Base-by-base conservation (phyloP, 1,140 invertebrate species). In the Polyergus mexicanus region DNA sequence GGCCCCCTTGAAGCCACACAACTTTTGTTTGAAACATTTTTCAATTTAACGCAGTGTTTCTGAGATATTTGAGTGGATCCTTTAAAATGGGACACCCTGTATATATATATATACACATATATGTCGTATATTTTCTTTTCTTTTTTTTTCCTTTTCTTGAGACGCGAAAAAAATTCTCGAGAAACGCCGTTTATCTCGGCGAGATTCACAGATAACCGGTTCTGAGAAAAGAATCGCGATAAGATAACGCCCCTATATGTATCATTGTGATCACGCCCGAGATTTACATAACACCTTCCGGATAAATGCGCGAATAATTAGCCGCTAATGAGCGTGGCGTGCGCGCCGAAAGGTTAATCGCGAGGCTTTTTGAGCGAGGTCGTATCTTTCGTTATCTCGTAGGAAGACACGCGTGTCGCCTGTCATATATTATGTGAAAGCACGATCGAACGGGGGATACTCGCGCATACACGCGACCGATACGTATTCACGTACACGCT, bases 241-340 rank as follows among this genome's bases (percentile, higher is more conserved):
- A 51, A n/a, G 32, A 66, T 66, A 66, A 47, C 76, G n/a, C 44
- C 51, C 66, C n/a, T n/a, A 44, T 71, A 35, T 41, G 77, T 71
- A 80, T 78, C 63, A 69, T 81, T n/a, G 66, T 44, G 51, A 81
- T 81, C 66, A n/a, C 35, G 22, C 5, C 58, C 25, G 47, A 11
- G 77, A 81, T 81, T 81, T 81, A 71, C 66, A 71, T 71, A 71
- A 81, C 66, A 35, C 47, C 47, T 51, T 3, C 47, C 22, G 32
- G 19, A 47, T 56, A 58, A 81, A 81, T 71, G 22, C 74, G 38
- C 75, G 38, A 77, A 51, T 51, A 51, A 51, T 51, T 44, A 25
- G 19, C 11, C 28, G 19, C n/a, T 66, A 71, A 71, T 35, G 32
- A 71, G 77, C 51, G 32, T 47, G 25, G 5, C 35, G 13, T 13